phyloP scores from a whole-genome alignment of 2,797 vertebrate genomes.

The Phrynocephalus forsythii region DNA sequence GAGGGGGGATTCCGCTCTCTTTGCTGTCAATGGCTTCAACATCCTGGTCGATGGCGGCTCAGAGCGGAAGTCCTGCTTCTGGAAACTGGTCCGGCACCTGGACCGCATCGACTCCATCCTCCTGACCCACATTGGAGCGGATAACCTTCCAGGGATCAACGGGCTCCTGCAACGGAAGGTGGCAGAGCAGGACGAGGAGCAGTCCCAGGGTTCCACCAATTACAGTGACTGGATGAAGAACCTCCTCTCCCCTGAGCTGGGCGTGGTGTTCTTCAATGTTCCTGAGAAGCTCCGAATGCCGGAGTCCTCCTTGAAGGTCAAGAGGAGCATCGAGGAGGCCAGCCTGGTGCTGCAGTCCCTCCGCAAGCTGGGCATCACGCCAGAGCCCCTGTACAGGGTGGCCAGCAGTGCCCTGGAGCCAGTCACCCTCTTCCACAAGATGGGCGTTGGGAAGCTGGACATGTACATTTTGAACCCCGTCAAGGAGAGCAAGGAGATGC shows the following conservation, averaged over 20 bases:
- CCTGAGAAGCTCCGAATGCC: conserved; percentile 94
- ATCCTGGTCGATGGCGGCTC: conserved; percentile 98
- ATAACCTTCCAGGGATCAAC: conserved; percentile 97
- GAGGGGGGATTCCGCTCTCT: conserved; percentile 96
- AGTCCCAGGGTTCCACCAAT: conserved; percentile 88
- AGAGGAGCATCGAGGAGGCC: conserved; percentile 96
- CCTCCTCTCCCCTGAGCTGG: conserved; percentile 96
- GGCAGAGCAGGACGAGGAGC: conserved; percentile 95
- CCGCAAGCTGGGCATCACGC: conserved; percentile 91
- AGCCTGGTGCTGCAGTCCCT: conserved; percentile 95
- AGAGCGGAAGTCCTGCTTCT: conserved; percentile 96
- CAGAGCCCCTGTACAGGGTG: conserved; percentile 93
- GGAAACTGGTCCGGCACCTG: conserved; percentile 97
- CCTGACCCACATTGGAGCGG: conserved; percentile 96
- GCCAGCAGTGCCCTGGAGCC: conserved; percentile 95
- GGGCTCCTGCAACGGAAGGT: conserved; percentile 97
- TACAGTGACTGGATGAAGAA: conserved; percentile 98
- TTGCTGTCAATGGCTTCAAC: conserved; percentile 98
- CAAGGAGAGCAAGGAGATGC: conserved; percentile 99
- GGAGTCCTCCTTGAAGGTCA: conserved; percentile 93
- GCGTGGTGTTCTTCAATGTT: conserved; percentile 98
- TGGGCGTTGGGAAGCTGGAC: conserved; percentile 96
- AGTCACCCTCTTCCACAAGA: conserved; percentile 96
- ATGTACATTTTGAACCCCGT: conserved; percentile 98
- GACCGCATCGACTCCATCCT: conserved; percentile 97